A percentile compares a stretch with the other conserved stretches of the same genome.
Conservation (phyloP, 2,113 vertebrate species). For the Percina caprodes region DNA sequence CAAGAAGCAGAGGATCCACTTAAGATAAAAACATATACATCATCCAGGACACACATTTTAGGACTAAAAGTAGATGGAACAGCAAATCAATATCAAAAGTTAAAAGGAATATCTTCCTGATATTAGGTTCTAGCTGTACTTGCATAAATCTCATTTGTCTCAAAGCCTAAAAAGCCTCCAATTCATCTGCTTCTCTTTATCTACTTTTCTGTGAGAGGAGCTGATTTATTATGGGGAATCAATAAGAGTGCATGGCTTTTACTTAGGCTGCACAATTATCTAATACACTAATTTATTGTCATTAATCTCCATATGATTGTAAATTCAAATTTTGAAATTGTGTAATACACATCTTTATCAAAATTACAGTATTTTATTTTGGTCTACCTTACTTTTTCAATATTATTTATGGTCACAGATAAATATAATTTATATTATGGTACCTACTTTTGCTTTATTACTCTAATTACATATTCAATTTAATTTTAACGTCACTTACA, state of each 20-base stretch:
- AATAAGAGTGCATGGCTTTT: slow-evolving; percentile 26
- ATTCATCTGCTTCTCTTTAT: slow-evolving; percentile 10
- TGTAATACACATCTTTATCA: neutral
- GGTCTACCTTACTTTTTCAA: too few species aligned
- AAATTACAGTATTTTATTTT: neutral
- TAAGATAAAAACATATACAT: slow-evolving; percentile 28
- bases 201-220: neutral
- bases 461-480: too few species aligned
- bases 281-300: neutral
- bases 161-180: slow-evolving; percentile 21
- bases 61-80: neutral
- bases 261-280: slow-evolving; percentile 1
- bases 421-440: too few species aligned
- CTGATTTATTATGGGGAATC: slow-evolving; percentile 49
- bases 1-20: neutral
- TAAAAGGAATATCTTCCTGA: neutral
- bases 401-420: too few species aligned
- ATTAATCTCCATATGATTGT: neutral
- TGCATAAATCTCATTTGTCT: neutral
- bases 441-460: too few species aligned
- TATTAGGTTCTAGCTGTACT: neutral
- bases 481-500: too few species aligned
- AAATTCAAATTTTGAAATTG: neutral
- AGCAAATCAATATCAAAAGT: neutral
- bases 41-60: neutral